phyloP scores from a whole-genome alignment of 2,797 vertebrate species.

The Sardinella longiceps region DNA sequence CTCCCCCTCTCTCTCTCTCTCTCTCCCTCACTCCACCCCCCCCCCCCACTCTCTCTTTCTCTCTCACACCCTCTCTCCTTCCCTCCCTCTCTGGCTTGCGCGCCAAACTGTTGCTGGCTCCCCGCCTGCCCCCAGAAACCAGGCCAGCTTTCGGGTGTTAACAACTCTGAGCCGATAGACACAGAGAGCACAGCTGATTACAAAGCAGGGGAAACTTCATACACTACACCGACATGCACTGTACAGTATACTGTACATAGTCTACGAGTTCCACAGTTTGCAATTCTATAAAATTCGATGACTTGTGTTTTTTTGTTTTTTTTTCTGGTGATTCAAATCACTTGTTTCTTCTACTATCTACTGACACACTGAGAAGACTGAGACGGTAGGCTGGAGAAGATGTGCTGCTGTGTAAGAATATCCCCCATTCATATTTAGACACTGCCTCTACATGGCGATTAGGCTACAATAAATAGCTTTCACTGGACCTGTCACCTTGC shows the following conservation, averaged over 20 bases:
- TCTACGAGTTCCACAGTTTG: not conserved
- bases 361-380: not conserved
- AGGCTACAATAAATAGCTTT: constrained; percentile 57
- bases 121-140: not conserved
- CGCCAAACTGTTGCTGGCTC: not conserved
- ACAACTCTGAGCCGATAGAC: not conserved
- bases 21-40: not conserved
- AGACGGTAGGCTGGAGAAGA: too few relatives aligned
- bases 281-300: not conserved
- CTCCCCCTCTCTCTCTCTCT: not conserved
- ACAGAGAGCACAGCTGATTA: not conserved
- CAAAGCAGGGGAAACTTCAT: not conserved
- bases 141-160: not conserved
- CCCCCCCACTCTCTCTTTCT: not conserved
- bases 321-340: not conserved
- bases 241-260: too few relatives aligned
- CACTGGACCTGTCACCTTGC: constrained; percentile 47
- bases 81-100: not conserved
- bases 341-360: not conserved
- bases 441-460: constrained; percentile 56
- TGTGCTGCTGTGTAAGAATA: constrained; percentile 52
- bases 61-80: not conserved
- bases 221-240: not conserved
- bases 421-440: constrained; percentile 55
- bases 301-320: not conserved